Base-by-base conservation (phyloP, 2,888 invertebrate species). In the Lycia hirtaria region DNA sequence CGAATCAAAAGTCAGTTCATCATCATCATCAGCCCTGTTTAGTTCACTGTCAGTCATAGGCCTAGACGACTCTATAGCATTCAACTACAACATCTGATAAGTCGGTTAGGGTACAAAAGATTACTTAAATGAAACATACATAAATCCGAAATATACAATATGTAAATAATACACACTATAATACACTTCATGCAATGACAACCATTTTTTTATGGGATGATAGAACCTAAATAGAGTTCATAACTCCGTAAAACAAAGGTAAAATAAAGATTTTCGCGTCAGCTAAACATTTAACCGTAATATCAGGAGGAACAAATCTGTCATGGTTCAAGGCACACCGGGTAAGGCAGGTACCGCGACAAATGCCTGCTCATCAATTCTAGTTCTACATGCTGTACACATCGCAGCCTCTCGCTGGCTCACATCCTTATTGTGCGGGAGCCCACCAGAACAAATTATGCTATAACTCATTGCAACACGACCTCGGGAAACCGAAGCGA, bases 371-470 rank as follows among this genome's bases (percentile, higher is more conserved):
- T 67, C 78, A 80, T 79, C 72, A 74, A 75, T 80, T 77, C 66
- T 63, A 69, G 71, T 75, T 71, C 52, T 71, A 73, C 74, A 71
- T 77, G 71, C 70, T 74, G 69, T 71, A 73, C 71, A 72, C 71
- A 74, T 74, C 71, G 67, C 69, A 64, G 62, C 68, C 68, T 76
- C 72, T 71, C 78, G 80, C 78, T 69, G 62, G 66, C 64, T 73
- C 69, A 73, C 73, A 77, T 76, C 74, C 71, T 75, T 75, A 74
- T 71, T 75, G 75, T 74, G 72, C 68, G 65, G 64, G 37, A 70
- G 68, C 71, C 72, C 67, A 73, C 68, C 69, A 71, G 67, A 80
- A 81, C 81, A 80, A 82, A 82, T 81, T 81, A 77, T 79, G 72
- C 74, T 74, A 83, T 83, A 75, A 80, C 72, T 83, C 81, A 81